Evolutionary conservation across 2,113 vertebrate genomes (phyloP).

Genomic region (Ancistrus triradiatus): DNA sequence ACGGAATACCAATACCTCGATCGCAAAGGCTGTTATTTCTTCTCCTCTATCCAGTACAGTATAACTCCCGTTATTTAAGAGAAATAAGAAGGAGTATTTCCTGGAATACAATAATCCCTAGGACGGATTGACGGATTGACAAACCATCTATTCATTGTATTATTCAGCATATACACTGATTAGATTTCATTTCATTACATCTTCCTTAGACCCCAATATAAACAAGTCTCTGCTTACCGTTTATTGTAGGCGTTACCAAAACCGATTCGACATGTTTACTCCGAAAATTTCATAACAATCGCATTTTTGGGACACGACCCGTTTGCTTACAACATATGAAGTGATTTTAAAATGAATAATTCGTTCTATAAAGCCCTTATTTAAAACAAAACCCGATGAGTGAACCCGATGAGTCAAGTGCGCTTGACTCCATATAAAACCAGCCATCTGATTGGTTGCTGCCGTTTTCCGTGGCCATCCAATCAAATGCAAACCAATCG

Average conservation of each 20-base stretch:
- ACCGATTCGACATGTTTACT: neutral
- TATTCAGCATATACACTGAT: too few relatives aligned
- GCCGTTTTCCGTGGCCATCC: neutral
- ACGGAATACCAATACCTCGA: too few relatives aligned
- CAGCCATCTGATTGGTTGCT: constrained; percentile 33
- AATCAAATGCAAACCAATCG: constrained; percentile 8
- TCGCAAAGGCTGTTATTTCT: too few relatives aligned
- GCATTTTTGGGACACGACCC: neutral
- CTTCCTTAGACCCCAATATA: neutral
- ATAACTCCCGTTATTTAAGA: too few relatives aligned
- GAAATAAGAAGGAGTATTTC: too few relatives aligned
- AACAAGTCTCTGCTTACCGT: neutral
- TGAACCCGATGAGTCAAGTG: neutral
- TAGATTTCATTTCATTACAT: too few relatives aligned
- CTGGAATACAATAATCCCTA: too few relatives aligned
- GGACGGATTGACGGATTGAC: too few relatives aligned
- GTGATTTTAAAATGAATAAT: neutral
- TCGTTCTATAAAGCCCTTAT: neutral
- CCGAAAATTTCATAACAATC: neutral
- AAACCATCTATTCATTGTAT: too few relatives aligned
- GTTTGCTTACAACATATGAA: neutral
- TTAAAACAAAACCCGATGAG: neutral
- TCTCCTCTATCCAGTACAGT: too few relatives aligned
- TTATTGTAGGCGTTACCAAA: constrained; percentile 4
- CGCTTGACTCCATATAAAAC: constrained; percentile 23